phyloP scores from a whole-genome alignment of 37 sponge, comb jelly and placozoan genomes.

The Lycopodina hypogea region DNA sequence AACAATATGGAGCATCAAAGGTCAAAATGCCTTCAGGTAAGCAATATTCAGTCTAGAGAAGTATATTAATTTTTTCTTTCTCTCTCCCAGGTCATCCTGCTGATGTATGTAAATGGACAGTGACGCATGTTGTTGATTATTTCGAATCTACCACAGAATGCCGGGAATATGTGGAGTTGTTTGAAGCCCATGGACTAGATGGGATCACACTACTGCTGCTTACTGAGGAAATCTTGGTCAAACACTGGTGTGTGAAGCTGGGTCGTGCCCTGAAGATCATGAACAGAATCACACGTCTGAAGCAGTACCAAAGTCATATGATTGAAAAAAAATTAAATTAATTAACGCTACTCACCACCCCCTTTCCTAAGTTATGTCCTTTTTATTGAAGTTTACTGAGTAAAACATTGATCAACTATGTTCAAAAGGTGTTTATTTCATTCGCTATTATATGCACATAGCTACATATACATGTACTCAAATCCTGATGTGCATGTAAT shows the following conservation, averaged over 20 bases:
- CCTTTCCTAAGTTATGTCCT: no score
- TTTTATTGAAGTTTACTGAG: no score
- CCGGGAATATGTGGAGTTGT: conserved; percentile 20
- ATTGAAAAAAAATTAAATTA: background rate
- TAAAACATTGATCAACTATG: no score
- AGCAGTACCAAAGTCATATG: background rate
- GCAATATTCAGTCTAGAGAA: background rate
- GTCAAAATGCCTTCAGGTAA: conserved; percentile 4
- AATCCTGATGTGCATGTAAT: no score
- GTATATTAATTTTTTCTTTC: background rate
- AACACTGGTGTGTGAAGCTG: conserved; percentile 51
- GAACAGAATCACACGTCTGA: conserved; percentile 31
- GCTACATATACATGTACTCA: no score
- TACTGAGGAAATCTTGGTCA: conserved; percentile 49
- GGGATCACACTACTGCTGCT: conserved; percentile 58
- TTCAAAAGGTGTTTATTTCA: no score
- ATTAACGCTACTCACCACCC: no score
- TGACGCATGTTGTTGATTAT: conserved; percentile 42
- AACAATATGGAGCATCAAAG: background rate
- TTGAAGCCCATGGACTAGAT: conserved; percentile 57
- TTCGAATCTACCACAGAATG: conserved; percentile 57
- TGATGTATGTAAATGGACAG: conserved; percentile 41
- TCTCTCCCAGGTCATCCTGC: background rate
- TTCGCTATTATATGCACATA: no score
- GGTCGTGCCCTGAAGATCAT: conserved; percentile 59